Evolutionary conservation across 2,797 vertebrate genomes (phyloP).

Genomic region (Setipinna tenuifilis): DNA sequence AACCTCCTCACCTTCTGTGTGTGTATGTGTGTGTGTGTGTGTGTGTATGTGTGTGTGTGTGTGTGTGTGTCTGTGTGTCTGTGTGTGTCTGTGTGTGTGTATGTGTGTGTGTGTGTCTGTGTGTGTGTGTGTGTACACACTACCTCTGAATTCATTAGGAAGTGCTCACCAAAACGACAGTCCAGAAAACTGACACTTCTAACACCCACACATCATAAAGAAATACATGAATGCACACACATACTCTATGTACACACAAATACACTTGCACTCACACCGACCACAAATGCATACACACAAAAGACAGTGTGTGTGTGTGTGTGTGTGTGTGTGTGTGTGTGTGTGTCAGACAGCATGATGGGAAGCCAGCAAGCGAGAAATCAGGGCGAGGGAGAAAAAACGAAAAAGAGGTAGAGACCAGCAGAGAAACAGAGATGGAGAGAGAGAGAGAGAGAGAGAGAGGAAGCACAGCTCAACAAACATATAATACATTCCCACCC

Average conservation of each 20-base stretch:
- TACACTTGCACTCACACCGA: background rate
- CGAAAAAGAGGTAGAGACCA: background rate
- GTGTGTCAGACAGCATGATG: background rate
- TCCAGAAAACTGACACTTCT: background rate
- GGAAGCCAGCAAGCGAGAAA: background rate
- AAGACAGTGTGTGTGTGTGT: background rate
- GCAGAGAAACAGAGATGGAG: background rate
- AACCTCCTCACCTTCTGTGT: background rate
- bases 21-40: background rate
- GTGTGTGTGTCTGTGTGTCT: background rate
- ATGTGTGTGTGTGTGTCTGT: background rate
- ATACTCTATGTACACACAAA: too few relatives aligned
- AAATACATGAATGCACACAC: background rate
- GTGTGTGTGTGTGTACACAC: background rate
- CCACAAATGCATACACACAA: background rate
- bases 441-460: background rate
- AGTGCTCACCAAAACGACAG: background rate
- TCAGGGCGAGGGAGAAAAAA: background rate
- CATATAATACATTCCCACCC: constrained; percentile 11
- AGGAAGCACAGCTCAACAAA: background rate
- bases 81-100: constrained; percentile 2
- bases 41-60: background rate
- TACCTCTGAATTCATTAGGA: background rate
- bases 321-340: too few relatives aligned
- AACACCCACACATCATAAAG: constrained; percentile 8